These are phyloP conservation scores for Ictalurus furcatus DNA, from an alignment of 2,113 vertebrate genomes.

Conservation along the genomic window DNA sequence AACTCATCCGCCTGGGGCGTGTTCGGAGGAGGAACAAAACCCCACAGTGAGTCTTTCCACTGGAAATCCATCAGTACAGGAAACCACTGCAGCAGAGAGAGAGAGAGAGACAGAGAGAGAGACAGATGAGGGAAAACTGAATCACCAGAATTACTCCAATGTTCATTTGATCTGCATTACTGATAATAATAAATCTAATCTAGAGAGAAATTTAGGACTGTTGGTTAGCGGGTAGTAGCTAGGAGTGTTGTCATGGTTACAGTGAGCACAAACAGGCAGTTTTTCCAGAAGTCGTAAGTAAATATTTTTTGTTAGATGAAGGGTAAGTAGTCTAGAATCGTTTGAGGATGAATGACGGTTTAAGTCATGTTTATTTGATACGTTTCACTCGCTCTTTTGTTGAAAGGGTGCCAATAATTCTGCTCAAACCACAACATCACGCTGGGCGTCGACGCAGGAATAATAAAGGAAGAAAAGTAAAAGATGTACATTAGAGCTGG, in stretches of 20 bases:
- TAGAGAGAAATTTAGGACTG: neutral
- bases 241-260: conserved; percentile 6
- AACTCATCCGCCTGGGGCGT: conserved; percentile 49
- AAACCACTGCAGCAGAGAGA: conserved; percentile 77
- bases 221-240: neutral
- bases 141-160: neutral
- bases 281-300: neutral
- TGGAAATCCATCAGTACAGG: conserved; percentile 84
- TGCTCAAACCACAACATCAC: neutral
- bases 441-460: neutral
- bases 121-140: neutral
- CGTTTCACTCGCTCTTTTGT: neutral
- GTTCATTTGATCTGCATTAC: neutral
- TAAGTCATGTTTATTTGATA: neutral
- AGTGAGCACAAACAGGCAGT: neutral
- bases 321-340: neutral
- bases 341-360: neutral
- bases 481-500: neutral
- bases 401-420: neutral
- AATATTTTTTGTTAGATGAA: neutral
- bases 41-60: conserved; percentile 82
- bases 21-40: conserved; percentile 72
- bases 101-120: neutral
- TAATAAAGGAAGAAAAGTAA: neutral
- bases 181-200: neutral